Evolutionary conservation across 2,888 invertebrate species (phyloP).

Genomic region (Nephrotoma flavescens): DNA sequence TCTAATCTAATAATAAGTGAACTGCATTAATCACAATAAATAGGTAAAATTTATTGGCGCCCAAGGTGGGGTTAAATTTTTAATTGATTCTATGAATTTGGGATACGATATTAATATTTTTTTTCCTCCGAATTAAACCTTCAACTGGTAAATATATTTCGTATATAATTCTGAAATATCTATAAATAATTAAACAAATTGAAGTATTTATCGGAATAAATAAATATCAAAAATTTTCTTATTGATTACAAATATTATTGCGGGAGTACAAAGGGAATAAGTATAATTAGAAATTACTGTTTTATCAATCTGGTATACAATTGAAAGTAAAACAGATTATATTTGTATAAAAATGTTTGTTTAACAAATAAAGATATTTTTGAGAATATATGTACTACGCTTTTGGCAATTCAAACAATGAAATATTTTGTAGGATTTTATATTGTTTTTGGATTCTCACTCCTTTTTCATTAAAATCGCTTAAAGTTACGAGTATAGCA

Average conservation of each 20-base stretch:
- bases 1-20: too few relatives aligned
- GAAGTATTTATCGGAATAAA: too few relatives aligned
- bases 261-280: background rate
- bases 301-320: background rate
- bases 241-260: too few relatives aligned
- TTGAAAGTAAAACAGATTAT: background rate
- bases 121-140: too few relatives aligned
- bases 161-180: too few relatives aligned
- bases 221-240: too few relatives aligned
- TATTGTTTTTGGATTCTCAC: background rate
- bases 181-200: too few relatives aligned
- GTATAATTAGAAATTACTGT: background rate
- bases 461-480: background rate
- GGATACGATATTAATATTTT: too few relatives aligned
- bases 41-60: background rate
- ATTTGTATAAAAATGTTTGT: background rate
- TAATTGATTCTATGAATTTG: too few relatives aligned
- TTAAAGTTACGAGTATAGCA: background rate
- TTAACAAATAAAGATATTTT: too few relatives aligned
- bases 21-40: too few relatives aligned
- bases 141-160: too few relatives aligned
- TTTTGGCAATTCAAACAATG: background rate
- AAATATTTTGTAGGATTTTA: background rate
- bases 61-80: background rate
- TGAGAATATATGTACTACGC: background rate